Evolutionary conservation across 2,113 vertebrate species (phyloP), one percentile per base, ranked within the genome.

Genomic region (Galemys pyrenaicus): DNA sequence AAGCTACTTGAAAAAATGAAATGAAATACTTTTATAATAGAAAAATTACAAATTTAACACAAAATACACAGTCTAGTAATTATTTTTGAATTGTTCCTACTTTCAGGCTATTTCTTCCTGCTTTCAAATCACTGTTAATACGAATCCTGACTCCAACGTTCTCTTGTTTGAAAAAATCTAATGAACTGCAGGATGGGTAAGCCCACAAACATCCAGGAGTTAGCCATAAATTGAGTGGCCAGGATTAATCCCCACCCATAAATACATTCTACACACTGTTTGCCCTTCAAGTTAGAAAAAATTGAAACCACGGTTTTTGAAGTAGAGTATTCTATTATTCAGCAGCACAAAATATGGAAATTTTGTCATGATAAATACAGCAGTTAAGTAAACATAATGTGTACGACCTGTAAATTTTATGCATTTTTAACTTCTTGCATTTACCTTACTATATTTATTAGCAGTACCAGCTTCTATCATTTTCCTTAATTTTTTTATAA

Each of bases 71-170:
- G 58, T 73, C 83, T 95, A n/a, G 35, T 82, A 97, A 95, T 88
- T 77, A 39, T 71, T 56, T 96, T 89, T 65, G 19, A 39, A 85
- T 92, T 87, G 32, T 82, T 74, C 16, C 32, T 71, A 86, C 41
- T 95, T 97, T 93, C 82, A 79, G 97, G 82, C 73, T 95, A 96
- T 97, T 93, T 95, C 87, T 97, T 96, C 91, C 71, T 97, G 56
- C 84, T 95, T 91, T 92, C n/a, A 94, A 84, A 95, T 37, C 84
- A 70, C 65, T 35, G 1, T 67, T 89, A 62, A 92, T 54, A 79
- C 91, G 74, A 67, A 79, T 64, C 7, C n/a, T 82, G 9, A 24
- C 74, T 81, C 24, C 92, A 89, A 15, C 84, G 75, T 91, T 74
- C 65, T 90, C 67, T 84, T 92, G 37, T 70, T 24, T 16, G 85